Evolutionary conservation across 2,113 vertebrate genomes (phyloP), one percentile per base, ranked within the genome.

Genomic region (Thunnus thynnus): DNA sequence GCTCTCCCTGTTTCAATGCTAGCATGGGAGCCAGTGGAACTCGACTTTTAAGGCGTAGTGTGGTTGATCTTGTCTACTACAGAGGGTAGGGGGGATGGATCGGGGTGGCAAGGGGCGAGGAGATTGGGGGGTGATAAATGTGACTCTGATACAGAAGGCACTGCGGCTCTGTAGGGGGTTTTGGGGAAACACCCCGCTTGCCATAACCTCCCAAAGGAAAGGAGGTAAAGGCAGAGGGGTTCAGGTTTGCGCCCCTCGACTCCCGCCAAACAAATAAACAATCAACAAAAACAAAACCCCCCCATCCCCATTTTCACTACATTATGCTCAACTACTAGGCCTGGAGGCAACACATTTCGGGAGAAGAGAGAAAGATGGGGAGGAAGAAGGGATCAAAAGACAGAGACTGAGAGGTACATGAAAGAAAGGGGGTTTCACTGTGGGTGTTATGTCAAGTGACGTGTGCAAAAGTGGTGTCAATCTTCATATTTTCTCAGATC

Each of bases 91-190:
- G 78, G 36, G 17, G 57, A 7, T 1, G 11, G 65, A 18, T 4
- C 13, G 78, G 58, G 83, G 57, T 7, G 57, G 55, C 27, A 27
- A 47, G 63, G 52, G 44, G 41, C 1, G 18, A 72, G 52, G 58
- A 67, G 72, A 72, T 13, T 50, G 54, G 46, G 47, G 68, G 66
- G 66, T 86, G 85, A 90, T 54, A 46, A 76, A 84, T 86, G 85
- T 87, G 89, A 91, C 87, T 94, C 74, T 64, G 93, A 89, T 91
- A 93, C 94, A 95, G 91, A 95, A 95, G 95, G 94, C 95, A 95
- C 95, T 95, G 94, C 88, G 94, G 94, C 92, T 93, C 94, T 93
- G 90, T 86, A 90, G 76, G 87, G 87, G 83, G 56, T 62, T 55
- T 18, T 47, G 65, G 82, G 82, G 73, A 78, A 73, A 54, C 57